Evolutionary conservation across 2,888 invertebrate species (phyloP).

Genomic region (Drosophila quinaria): DNA sequence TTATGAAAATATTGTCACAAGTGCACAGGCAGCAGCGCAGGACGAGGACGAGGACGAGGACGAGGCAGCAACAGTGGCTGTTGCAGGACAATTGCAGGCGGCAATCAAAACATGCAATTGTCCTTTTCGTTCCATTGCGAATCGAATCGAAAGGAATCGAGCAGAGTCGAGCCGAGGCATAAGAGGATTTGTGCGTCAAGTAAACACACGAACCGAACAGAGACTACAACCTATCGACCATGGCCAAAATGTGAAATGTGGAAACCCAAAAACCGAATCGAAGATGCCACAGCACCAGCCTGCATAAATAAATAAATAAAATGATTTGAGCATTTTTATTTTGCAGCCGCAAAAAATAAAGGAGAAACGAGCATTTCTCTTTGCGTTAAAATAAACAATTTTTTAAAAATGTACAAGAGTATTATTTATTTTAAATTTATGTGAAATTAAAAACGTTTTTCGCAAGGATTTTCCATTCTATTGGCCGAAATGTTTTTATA

Average conservation of each 20-base stretch:
- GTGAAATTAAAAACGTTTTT: conserved; percentile 79
- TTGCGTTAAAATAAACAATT: conserved; percentile 81
- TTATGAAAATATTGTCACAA: conserved; percentile 85
- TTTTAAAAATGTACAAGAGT: conserved; percentile 48
- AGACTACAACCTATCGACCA: conserved; percentile 21
- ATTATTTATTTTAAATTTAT: conserved; percentile 79
- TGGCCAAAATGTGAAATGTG: conserved; percentile 15
- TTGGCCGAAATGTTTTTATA: conserved; percentile 64
- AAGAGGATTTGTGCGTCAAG: conserved; percentile 80
- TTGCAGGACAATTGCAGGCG: conserved; percentile 79
- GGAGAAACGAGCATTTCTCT: conserved; percentile 62
- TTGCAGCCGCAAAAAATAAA: conserved; percentile 49
- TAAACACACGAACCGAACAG: conserved; percentile 71
- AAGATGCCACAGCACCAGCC: conserved; percentile 66
- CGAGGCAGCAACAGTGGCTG: conserved; percentile 26
- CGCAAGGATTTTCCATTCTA: conserved; percentile 66
- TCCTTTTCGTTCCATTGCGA: conserved; percentile 70
- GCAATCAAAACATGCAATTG: conserved; percentile 83
- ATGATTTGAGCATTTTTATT: conserved; percentile 81
- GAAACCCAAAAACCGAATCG: conserved; percentile 62
- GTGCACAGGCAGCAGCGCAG: conserved; percentile 64
- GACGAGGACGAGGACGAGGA: conserved; percentile 24
- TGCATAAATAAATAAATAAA: conserved; percentile 81
- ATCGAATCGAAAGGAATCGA: conserved; percentile 69
- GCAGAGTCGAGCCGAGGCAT: conserved; percentile 58